Evolutionary conservation across 1,140 invertebrate genomes (phyloP).

Genomic region (Bilobella aurantiaca): DNA sequence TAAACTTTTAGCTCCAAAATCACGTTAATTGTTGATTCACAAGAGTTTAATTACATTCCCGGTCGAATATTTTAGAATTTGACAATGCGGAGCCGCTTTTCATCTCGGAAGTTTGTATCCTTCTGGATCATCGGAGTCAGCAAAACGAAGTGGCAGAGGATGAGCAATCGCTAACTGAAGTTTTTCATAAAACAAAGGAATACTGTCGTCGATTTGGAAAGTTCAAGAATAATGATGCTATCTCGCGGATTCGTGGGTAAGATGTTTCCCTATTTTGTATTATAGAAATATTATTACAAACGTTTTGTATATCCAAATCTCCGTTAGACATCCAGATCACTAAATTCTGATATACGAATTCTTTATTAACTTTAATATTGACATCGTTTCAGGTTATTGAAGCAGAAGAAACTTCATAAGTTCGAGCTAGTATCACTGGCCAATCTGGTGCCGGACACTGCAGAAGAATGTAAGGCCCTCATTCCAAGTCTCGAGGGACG

Average conservation of each 20-base stretch:
- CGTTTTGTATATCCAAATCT: too few species aligned
- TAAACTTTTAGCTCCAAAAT: too few species aligned
- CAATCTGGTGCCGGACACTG: constrained; percentile 94
- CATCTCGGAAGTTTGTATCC: constrained; percentile 96
- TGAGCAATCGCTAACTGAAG: constrained; percentile 94
- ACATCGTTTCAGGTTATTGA: constrained; percentile 63
- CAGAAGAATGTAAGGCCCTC: constrained; percentile 92
- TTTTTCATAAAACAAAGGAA: constrained; percentile 94
- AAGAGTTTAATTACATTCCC: too few species aligned
- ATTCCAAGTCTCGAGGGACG: constrained; percentile 90
- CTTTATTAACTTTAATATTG: neutral
- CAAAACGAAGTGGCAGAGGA: constrained; percentile 97
- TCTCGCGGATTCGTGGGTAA: constrained; percentile 81
- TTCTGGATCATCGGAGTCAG: constrained; percentile 90
- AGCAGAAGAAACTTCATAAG: constrained; percentile 93
- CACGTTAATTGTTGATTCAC: too few species aligned
- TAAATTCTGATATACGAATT: too few species aligned
- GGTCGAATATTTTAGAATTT: constrained; percentile 75
- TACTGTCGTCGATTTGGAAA: constrained; percentile 93
- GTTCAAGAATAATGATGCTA: constrained; percentile 97
- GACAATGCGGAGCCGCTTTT: constrained; percentile 95
- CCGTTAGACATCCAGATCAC: too few species aligned
- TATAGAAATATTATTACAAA: too few species aligned
- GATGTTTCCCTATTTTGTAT: too few species aligned
- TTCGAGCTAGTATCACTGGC: constrained; percentile 95